Evolutionary conservation across 1,140 invertebrate species (phyloP), one percentile per base, ranked within the genome.

Genomic region (Camponotus vicinus): DNA sequence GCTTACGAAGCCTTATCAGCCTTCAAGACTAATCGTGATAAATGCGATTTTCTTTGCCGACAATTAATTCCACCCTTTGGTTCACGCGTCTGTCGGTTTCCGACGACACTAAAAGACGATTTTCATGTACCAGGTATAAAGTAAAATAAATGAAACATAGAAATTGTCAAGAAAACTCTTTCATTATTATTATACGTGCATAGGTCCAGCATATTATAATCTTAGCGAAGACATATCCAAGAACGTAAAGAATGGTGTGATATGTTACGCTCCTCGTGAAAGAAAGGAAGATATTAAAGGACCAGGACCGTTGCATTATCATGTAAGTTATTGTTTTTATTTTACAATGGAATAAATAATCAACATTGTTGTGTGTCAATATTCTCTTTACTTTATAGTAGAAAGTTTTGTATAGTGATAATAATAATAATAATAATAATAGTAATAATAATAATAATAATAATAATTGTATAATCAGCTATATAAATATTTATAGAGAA

Each of bases 1-100:
- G 66, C 88, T 86, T 91, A 91, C 87, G 89, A 91, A 45, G 83
- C 37, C 66, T 80, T 84, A 49, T 80, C 61, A 66, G 82, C 90
- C 42, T 91, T 91, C 88, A 91, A 91, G 61, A 63, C 82, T 34
- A 87, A 79, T 84, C 85, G 88, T 85, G 87, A 91, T 83, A 73
- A 73, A 87, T 91, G 90, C 52, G 80, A 91, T 15, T 86, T 77
- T 18, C 70, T 73, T 40, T 77, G 87, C 15, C 66, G 61, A 27
- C 57, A 57, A 73, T 73, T 61, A 59, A 61, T 69, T 66, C 78
- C 85, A 15, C 57, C 85, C 40, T 91, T 91, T 55, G 79, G 66
- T 0, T 84, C 90, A 1, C 59, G 77, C 6, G 70, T n/a, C 32
- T 59, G 32, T n/a, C 71, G 90, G 52, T 71, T 77, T 32, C 77